Base-by-base conservation (phyloP, 2,797 vertebrate species). In the Alcedo quadribrachys region DNA sequence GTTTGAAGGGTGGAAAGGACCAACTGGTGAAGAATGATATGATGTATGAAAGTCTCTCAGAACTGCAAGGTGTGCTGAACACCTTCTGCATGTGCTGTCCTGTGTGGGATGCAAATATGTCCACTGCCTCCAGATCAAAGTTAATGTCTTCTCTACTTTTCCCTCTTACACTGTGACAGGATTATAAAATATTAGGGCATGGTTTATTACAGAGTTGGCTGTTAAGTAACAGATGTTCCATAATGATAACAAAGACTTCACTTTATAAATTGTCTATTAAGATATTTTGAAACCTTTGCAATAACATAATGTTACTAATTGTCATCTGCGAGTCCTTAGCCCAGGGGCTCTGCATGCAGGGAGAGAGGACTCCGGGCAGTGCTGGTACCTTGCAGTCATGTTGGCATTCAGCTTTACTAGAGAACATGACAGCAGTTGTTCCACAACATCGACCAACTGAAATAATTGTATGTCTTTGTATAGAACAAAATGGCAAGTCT, bases 141-240 rank as follows among this genome's bases (percentile, higher is more conserved):
- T 70, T 73, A 81, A 60, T 92, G 81, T 82, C 6, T 61, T 70
- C 46, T 58, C 62, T 75, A 22, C 57, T 85, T 89, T 82, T 51
- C 61, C 57, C 32, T 89, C 30, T 78, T 51, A 35, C 53, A 32
- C 33, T 30, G 16, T 75, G 76, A 63, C 43, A 81, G 73, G 77
- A 76, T 91, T 87, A 88, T 75, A 63, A 75, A 92, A 69, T 37
- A 48, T 21, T 13, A 22, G 16, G 50, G 15, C 75, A 43, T 15
- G 53, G 57, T 66, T 66, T 81, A 50, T 85, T 89, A 60, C 0
- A 0, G 63, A 73, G 37, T 25, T 89, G 55, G 22, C 22, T 94
- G 62, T 60, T 84, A 81, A 78, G 65, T 89, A 93, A 43, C 80
- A 81, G 81, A 89, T 85, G 81, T 86, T 89, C 81, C 30, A 20